Percentiles rank a stretch among this genome's conserved stretches.
phyloP scores from a whole-genome alignment of 1,140 invertebrate species.

The Drosophila sp. region DNA sequence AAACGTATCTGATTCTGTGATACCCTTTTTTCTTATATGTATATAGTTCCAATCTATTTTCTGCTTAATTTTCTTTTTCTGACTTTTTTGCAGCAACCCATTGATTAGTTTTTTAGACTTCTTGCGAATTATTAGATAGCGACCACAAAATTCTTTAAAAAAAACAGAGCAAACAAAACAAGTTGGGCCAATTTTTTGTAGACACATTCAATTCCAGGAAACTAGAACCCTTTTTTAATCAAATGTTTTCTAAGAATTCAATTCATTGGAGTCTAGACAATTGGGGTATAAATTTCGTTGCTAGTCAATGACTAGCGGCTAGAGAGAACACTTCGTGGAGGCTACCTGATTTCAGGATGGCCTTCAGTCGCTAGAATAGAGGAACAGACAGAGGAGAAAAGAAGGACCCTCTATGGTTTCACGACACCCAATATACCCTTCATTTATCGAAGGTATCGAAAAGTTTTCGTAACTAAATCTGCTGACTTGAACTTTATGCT shows the following conservation, averaged over 20 bases:
- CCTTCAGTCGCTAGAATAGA: background rate
- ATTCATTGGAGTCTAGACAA: background rate
- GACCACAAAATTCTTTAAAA: background rate
- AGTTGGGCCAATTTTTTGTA: background rate
- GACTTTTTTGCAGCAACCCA: background rate
- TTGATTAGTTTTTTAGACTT: background rate
- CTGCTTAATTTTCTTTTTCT: background rate
- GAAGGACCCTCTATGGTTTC: background rate
- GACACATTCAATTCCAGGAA: background rate
- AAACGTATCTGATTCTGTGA: background rate
- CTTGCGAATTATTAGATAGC: background rate
- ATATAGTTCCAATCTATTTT: background rate
- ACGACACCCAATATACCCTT: too few relatives aligned
- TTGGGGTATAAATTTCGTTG: background rate
- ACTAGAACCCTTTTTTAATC: background rate
- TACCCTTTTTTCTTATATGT: background rate
- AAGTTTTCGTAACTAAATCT: slow-evolving; percentile 38
- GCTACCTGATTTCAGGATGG: background rate
- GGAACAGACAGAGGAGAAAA: background rate
- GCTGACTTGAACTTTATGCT: slow-evolving; percentile 55
- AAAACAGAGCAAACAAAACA: too few relatives aligned
- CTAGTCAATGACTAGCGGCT: background rate
- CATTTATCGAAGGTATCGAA: too few relatives aligned
- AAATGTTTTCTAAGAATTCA: background rate
- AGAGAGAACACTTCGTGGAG: background rate